Evolutionary conservation across 2,888 invertebrate genomes (phyloP).

Genomic region (Stenurella melanura): DNA sequence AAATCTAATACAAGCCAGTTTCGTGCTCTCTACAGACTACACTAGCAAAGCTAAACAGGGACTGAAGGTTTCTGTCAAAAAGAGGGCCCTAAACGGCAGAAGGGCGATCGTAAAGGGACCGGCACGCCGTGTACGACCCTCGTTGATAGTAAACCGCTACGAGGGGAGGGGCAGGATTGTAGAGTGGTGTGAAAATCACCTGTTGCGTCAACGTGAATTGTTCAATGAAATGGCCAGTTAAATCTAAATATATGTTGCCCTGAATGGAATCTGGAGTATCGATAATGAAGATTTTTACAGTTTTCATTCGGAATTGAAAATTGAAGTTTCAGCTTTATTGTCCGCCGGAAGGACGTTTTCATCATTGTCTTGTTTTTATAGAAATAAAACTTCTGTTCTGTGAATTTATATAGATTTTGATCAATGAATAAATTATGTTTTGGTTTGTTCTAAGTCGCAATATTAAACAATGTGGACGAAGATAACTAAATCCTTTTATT

Average conservation of each 20-base stretch:
- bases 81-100: conserved; percentile 45
- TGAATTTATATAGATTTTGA: background rate
- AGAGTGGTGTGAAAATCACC: conserved; percentile 48
- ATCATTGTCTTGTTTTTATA: background rate
- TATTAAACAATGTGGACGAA: background rate
- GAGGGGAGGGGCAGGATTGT: conserved; percentile 35
- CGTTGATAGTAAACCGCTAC: conserved; percentile 44
- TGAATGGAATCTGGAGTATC: conserved; percentile 21
- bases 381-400: background rate
- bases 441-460: background rate
- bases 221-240: conserved; percentile 36
- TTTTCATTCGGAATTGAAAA: conserved; percentile 2
- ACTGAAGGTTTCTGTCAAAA: conserved; percentile 47
- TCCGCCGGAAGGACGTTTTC: background rate
- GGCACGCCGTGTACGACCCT: conserved; percentile 43
- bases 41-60: conserved; percentile 44
- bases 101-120: conserved; percentile 42
- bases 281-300: conserved; percentile 3
- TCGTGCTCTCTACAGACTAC: conserved; percentile 37
- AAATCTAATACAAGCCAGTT: conserved; percentile 16
- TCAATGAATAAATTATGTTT: background rate
- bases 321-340: background rate
- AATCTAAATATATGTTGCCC: conserved; percentile 18
- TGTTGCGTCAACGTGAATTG: conserved; percentile 45
- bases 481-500: background rate